Evolutionary conservation across 2,113 vertebrate genomes (phyloP).

Genomic region (Crotalus helleri): DNA sequence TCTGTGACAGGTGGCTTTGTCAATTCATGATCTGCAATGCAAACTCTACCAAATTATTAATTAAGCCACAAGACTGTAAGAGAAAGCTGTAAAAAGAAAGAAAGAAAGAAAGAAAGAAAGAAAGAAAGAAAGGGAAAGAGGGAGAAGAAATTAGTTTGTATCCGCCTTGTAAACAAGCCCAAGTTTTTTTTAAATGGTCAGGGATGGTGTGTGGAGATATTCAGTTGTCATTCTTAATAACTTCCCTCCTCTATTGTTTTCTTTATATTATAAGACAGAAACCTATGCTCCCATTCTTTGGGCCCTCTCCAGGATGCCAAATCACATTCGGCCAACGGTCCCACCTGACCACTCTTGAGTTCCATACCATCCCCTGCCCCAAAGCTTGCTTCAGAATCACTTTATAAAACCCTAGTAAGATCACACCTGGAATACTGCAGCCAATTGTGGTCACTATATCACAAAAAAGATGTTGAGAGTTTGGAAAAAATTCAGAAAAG

Average conservation of each 20-base stretch:
- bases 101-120: neutral
- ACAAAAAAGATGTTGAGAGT: too few relatives aligned
- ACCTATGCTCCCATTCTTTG: neutral
- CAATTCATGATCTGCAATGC: neutral
- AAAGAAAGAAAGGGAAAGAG: neutral
- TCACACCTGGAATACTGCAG: too few relatives aligned
- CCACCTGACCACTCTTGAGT: neutral
- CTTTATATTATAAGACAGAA: neutral
- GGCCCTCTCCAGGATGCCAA: neutral
- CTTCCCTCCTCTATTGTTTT: neutral
- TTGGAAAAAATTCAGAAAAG: too few relatives aligned
- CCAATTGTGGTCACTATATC: too few relatives aligned
- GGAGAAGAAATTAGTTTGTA: constrained; percentile 12
- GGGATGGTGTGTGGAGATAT: neutral
- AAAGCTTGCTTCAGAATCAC: neutral
- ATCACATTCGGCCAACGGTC: neutral
- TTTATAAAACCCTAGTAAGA: too few relatives aligned
- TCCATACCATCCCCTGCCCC: neutral
- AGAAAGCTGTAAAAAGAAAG: neutral
- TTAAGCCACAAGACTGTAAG: neutral
- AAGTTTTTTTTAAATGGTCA: neutral
- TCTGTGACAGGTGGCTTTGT: neutral
- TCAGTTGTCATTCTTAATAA: neutral
- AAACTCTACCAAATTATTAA: neutral
- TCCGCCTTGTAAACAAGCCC: neutral